Base-by-base conservation (phyloP, 2,113 vertebrate genomes). In the Pygoscelis antarcticus region DNA sequence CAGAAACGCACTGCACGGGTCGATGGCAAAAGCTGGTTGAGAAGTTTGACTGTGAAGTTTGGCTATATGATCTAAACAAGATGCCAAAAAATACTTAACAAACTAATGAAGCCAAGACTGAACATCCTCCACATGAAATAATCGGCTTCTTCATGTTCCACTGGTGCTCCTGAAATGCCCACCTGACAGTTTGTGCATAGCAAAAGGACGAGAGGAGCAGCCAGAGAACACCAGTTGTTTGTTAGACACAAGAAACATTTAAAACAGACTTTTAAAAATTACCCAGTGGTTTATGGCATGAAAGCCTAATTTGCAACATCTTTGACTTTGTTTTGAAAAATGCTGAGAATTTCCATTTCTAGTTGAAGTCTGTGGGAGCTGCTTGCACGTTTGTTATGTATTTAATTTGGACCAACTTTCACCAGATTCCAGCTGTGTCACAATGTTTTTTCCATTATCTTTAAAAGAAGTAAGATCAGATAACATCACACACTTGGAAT, bases 241-340 rank as follows among this genome's bases (percentile, higher is more conserved):
- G 36, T 77, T 62, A 70, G n/a, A 51, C 38, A 52, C 6, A 66
- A 62, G 54, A 86, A 90, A 70, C 16, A 15, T 20, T 40, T 51
- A 57, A 87, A 89, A 61, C 12, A 90, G 49, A 47, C 38, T 79
- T 83, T 36, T 47, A 55, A 89, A 86, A 91, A 23, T 55, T 77
- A 78, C n/a, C 23, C 55, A n/a, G 32, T 78, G 64, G 13, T 88
- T 92, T 87, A 74, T 66, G 30, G 36, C 29, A 52, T 58, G 47
- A 75, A 78, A 85, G 47, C 27, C 49, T 83, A 57, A 83, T 85
- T 68, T 80, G 55, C 60, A 92, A 21, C 58, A 36, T 90, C 55
- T 92, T 92, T 87, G 54, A 81, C 79, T 90, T 86, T 49, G 36
- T 88, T 89, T 68, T 83, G 83, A 86, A 87, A 96, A 95, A 42